These are phyloP conservation scores for Xylocampa areola DNA, from an alignment of 2,888 invertebrate genomes.

Conservation along the genomic window DNA sequence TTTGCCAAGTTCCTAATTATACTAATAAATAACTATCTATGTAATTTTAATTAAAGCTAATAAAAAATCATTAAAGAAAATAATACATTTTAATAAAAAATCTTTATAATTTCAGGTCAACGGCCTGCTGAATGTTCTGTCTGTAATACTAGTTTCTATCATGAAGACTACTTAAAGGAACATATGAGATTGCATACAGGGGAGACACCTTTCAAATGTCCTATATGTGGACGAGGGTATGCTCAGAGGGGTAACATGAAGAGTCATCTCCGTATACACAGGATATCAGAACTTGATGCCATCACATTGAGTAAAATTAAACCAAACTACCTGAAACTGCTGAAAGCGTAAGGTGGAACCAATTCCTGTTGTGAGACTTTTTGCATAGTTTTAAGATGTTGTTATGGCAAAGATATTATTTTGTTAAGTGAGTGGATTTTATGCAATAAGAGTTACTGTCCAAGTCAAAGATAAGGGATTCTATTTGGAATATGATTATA, in stretches of 20 bases:
- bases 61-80: too few relatives aligned
- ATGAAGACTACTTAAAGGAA: conserved; percentile 82
- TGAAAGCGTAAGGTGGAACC: conserved; percentile 66
- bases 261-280: conserved; percentile 83
- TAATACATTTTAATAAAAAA: not conserved
- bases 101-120: conserved; percentile 74
- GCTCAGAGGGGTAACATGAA: conserved; percentile 87
- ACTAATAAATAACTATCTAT: too few relatives aligned
- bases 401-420: conserved; percentile 31
- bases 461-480: too few relatives aligned
- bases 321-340: conserved; percentile 80
- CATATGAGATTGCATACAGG: conserved; percentile 87
- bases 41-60: too few relatives aligned
- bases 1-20: too few relatives aligned
- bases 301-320: conserved; percentile 76
- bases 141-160: conserved; percentile 81
- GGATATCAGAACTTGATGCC: conserved; percentile 78
- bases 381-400: conserved; percentile 12
- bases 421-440: conserved; percentile 15
- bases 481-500: too few relatives aligned
- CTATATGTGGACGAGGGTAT: conserved; percentile 83
- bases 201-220: conserved; percentile 86
- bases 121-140: conserved; percentile 82
- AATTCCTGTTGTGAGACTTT: not conserved
- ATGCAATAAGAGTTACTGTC: not conserved